phyloP scores from a whole-genome alignment of 2,113 vertebrate species.

The Urocitellus parryii region DNA sequence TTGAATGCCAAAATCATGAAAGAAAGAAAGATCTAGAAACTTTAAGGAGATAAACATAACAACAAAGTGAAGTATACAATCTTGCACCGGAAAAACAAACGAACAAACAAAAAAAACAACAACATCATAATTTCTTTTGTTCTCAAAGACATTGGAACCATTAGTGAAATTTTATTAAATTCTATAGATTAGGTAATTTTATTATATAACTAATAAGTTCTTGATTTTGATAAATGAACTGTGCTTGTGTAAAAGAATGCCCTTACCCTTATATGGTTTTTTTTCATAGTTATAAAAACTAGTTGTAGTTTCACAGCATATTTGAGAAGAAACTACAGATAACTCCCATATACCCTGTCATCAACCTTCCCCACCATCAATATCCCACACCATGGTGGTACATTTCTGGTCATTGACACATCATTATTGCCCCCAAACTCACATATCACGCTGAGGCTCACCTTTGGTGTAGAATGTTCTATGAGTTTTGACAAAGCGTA shows the following conservation, averaged over 20 bases:
- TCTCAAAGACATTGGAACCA: neutral
- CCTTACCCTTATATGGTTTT: neutral
- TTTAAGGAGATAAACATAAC: neutral
- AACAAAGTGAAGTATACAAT: neutral
- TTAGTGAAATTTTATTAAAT: neutral
- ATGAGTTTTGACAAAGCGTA: neutral
- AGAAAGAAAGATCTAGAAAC: neutral
- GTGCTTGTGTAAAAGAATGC: neutral
- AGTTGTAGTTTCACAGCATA: neutral
- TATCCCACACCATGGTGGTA: no score
- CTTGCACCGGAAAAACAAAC: neutral
- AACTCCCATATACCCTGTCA: neutral
- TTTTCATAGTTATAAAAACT: neutral
- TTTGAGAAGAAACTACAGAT: neutral
- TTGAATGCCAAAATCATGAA: neutral
- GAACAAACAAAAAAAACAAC: rapidly evolving
- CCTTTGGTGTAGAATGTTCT: neutral
- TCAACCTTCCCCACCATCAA: neutral
- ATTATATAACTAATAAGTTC: neutral
- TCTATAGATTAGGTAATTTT: neutral
- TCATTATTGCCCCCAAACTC: neutral
- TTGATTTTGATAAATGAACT: neutral
- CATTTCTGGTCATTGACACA: neutral
- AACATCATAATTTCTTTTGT: neutral
- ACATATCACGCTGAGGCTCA: neutral